Conservation (phyloP, 1,140 invertebrate species). For the Brachystomella parvula region DNA sequence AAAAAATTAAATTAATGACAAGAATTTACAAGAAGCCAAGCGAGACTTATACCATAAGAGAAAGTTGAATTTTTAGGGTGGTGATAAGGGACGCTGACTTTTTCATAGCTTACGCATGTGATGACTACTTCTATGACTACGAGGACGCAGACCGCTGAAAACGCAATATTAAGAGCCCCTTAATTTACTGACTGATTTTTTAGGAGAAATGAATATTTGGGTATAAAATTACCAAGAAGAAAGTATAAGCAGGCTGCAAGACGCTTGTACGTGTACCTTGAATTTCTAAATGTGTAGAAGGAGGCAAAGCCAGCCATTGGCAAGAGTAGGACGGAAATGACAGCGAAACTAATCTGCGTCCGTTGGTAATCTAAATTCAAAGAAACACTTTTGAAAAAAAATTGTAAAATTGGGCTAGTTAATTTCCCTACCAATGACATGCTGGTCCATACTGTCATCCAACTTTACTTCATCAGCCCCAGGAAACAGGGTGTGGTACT, state of each 20-base stretch:
- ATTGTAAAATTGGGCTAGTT: not conserved
- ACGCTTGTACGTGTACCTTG: constrained; percentile 81
- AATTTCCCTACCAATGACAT: not conserved
- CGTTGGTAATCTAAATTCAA: constrained; percentile 62
- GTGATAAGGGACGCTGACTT: constrained; percentile 54
- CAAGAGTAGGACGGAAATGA: constrained; percentile 72
- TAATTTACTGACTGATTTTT: not conserved
- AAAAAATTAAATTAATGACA: constrained; percentile 7
- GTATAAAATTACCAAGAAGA: constrained; percentile 58
- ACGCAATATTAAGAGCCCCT: constrained; percentile 37
- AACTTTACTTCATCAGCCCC: not conserved
- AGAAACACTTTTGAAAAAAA: not conserved
- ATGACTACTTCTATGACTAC: constrained; percentile 73
- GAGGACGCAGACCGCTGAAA: constrained; percentile 58
- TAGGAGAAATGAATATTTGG: constrained; percentile 5
- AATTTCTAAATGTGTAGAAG: constrained; percentile 74
- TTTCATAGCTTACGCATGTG: constrained; percentile 62
- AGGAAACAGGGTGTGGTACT: not conserved
- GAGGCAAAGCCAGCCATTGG: constrained; percentile 71
- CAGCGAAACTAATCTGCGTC: constrained; percentile 72
- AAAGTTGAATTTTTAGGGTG: constrained; percentile 57
- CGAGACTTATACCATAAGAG: constrained; percentile 22
- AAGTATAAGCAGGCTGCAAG: constrained; percentile 75
- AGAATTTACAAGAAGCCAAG: not conserved
- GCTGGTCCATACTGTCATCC: not conserved